These are phyloP conservation scores for Eupithecia dodoneata DNA, from an alignment of 2,888 invertebrate species.

Conservation along the genomic window DNA sequence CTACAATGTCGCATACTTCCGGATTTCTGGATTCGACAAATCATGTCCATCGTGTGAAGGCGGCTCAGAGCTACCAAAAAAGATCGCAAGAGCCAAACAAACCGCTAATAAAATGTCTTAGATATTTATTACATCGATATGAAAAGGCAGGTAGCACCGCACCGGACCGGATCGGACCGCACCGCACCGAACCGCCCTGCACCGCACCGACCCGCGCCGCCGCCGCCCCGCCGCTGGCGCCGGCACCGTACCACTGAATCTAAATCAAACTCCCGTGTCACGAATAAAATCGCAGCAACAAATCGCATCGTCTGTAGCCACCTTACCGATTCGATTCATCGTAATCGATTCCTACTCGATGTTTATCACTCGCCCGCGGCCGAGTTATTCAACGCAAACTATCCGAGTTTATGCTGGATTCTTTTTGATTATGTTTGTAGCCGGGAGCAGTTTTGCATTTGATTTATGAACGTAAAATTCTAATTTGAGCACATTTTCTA, in stretches of 20 bases:
- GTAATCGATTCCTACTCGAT: slow-evolving; percentile 60
- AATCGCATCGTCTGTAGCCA: slow-evolving; percentile 55
- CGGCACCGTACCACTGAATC: background rate
- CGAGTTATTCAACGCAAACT: slow-evolving; percentile 34
- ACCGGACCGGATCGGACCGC: background rate
- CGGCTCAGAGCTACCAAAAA: background rate
- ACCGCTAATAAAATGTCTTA: too few relatives aligned
- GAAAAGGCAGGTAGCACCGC: background rate
- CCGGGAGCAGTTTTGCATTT: slow-evolving; percentile 19
- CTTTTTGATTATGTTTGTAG: slow-evolving; percentile 26
- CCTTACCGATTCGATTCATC: slow-evolving; percentile 56
- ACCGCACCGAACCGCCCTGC: background rate
- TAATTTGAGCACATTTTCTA: background rate
- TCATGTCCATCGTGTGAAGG: background rate
- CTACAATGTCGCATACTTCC: too few relatives aligned
- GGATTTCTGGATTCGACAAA: background rate
- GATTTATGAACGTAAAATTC: background rate
- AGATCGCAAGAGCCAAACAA: background rate
- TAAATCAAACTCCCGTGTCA: background rate
- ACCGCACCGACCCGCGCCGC: too few relatives aligned
- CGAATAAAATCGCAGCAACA: background rate
- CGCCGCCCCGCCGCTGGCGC: too few relatives aligned
- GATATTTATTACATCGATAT: background rate
- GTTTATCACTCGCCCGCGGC: slow-evolving; percentile 53
- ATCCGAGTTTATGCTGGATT: slow-evolving; percentile 35